Evolutionary conservation across 1,140 invertebrate species (phyloP), one percentile per base, ranked within the genome.

Genomic region (Eubasilissa regina): DNA sequence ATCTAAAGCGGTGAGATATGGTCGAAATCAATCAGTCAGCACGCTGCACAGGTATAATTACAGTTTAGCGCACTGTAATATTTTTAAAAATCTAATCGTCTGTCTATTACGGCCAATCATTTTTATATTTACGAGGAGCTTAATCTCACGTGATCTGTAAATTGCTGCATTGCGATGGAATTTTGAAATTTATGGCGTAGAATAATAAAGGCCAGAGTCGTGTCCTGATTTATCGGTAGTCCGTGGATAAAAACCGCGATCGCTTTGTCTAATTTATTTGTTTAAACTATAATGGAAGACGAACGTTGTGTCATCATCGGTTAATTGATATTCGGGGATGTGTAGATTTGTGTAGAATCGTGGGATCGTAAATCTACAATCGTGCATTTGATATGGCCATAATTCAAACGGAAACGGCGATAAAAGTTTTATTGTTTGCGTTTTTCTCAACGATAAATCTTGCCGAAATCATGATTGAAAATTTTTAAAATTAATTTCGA

Each of bases 131-230:
- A 35, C 25, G 25, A 35, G 25, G 25, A 6, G 25, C 25, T 25
- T 64, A 43, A 25, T 43, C 35, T n/a, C 10, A 11, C 60, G 25
- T 25, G 58, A 9, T 43, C 35, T 25, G 60, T 64, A 64, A 64
- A 64, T 64, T 25, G 35, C n/a, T 58, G n/a, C 60, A 13, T 15
- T 64, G 60, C 60, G 19, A 25, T 25, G 60, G 60, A 35, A 64
- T 64, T 64, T 13, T 64, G 25, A 64, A 64, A 64, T 64, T 64
- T 64, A 64, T 44, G 19, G 13, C 60, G 35, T 13, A 43, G 60
- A 35, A 64, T 64, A 64, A 64, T 64, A 64, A 25, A 64, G 60
- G 60, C 60, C 35, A 64, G 19, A 64, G 19, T 64, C 35, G 60
- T 25, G 60, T 64, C 19, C 25, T 64, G 60, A 64, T 64, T 64